Base-by-base conservation (phyloP, 2,888 invertebrate genomes). In the Alentia gelatinosa region DNA sequence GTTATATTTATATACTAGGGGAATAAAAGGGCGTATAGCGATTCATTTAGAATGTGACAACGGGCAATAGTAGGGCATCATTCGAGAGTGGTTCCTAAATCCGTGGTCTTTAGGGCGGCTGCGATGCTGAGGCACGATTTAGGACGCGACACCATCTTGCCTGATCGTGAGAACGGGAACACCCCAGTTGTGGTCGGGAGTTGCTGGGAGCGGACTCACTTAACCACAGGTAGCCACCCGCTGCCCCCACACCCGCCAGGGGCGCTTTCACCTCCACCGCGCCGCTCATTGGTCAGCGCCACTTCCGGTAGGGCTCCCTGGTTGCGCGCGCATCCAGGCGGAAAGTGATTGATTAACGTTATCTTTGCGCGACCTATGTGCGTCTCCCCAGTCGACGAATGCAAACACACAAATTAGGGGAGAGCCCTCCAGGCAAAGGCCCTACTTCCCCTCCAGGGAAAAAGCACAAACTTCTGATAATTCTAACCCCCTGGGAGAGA, bases 271-370 rank as follows among this genome's bases (percentile, higher is more conserved):
- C 68, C 68, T 68, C 68, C 68, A 68, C 26, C 68, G 12, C 68
- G 26, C 23, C 68, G 68, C 33, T 68, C 68, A 68, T 68, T 68
- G 68, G 68, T 68, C 68, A 68, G 30, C 26, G 68, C 68, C 68
- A 68, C 68, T 68, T 68, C 68, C 68, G 68, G 68, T 30, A 26
- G 30, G 30, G 23, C 4, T 68, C n/a, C n/a, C n/a, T 1, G 26
- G 68, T 68, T 68, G 68, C 68, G 68, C 68, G 68, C 68, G 68
- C 68, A 68, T 4, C 68, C 30, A 30, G 26, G 30, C 68, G 33
- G 68, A 68, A 68, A 68, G 68, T 68, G 68, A 68, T 68, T 68
- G 68, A 68, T 68, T 68, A 68, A 68, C 68, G 26, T 68, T 68
- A 68, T 68, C 68, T 68, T 68, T 68, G 68, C 68, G 26, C 68